Percentiles rank a stretch among this genome's conserved stretches.
phyloP scores from a whole-genome alignment of 2,888 invertebrate species.

The Pollenia angustigena region DNA sequence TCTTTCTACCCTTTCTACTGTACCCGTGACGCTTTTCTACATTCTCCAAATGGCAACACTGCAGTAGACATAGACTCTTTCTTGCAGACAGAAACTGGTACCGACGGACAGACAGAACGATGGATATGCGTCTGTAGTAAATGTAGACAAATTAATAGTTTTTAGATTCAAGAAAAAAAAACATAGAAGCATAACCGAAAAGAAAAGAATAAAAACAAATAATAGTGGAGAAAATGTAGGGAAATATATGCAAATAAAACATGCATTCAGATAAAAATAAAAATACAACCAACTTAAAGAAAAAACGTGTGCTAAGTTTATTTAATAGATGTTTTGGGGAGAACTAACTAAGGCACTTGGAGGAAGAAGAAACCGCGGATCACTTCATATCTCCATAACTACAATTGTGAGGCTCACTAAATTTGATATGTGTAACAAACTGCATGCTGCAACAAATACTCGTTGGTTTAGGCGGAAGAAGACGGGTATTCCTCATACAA shows the following conservation, averaged over 20 bases:
- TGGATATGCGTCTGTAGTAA: conserved; percentile 55
- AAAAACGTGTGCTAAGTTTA: conserved; percentile 50
- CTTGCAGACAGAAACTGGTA: conserved; percentile 12
- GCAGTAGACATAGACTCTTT: conserved; percentile 29
- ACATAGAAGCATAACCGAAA: background rate
- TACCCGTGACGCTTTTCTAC: too few relatives aligned
- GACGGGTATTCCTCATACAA: too few relatives aligned
- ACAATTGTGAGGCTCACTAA: too few relatives aligned
- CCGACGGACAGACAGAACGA: conserved; percentile 20
- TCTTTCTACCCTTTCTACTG: too few relatives aligned
- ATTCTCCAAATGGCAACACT: too few relatives aligned
- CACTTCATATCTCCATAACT: too few relatives aligned
- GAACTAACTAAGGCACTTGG: conserved; percentile 29
- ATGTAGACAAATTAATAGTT: conserved; percentile 72
- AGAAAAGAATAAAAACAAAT: conserved; percentile 29
- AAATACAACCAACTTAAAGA: conserved; percentile 30
- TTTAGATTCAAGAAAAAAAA: conserved; percentile 66
- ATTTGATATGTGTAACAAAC: too few relatives aligned
- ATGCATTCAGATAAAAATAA: conserved; percentile 45
- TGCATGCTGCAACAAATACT: too few relatives aligned
- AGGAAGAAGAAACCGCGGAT: background rate
- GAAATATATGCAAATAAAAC: conserved; percentile 64
- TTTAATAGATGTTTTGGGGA: conserved; percentile 37
- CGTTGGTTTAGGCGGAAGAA: too few relatives aligned
- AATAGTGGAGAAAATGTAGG: conserved; percentile 31